Evolutionary conservation across 2,113 vertebrate species (phyloP).

Genomic region (Sebastes schlegelii): DNA sequence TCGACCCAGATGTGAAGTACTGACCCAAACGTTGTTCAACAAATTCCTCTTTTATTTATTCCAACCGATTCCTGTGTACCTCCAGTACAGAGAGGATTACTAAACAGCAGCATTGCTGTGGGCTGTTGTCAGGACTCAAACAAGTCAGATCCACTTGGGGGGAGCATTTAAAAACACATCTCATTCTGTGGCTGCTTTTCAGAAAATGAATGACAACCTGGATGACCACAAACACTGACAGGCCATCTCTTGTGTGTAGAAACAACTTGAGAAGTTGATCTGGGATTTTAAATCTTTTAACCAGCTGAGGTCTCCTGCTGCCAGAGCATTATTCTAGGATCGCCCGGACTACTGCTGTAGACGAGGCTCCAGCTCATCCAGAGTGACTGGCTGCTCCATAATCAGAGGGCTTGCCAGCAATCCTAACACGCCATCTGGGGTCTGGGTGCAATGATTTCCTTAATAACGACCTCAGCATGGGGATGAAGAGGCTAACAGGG

Average conservation of each 20-base stretch:
- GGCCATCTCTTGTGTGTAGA: neutral
- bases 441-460: constrained; percentile 67
- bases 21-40: neutral
- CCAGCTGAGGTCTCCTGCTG: neutral
- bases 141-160: constrained; percentile 1
- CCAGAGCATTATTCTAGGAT: constrained; percentile 32
- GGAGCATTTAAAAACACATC: constrained; percentile 21
- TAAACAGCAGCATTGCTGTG: constrained; percentile 28
- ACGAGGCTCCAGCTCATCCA: constrained; percentile 44
- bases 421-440: constrained; percentile 67
- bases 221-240: constrained; percentile 22
- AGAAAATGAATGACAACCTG: constrained; percentile 11
- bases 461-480: constrained; percentile 66
- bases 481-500: constrained; percentile 65
- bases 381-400: constrained; percentile 31
- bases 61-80: neutral
- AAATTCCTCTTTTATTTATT: neutral
- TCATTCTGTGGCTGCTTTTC: constrained; percentile 19
- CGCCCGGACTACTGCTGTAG: constrained; percentile 6
- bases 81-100: neutral
- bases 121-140: constrained; percentile 34
- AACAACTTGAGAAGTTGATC: neutral
- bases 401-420: constrained; percentile 52
- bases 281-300: constrained; percentile 26
- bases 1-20: neutral